Base-by-base conservation (phyloP, 1,140 invertebrate genomes). In the Acyrthosiphon pisum region DNA sequence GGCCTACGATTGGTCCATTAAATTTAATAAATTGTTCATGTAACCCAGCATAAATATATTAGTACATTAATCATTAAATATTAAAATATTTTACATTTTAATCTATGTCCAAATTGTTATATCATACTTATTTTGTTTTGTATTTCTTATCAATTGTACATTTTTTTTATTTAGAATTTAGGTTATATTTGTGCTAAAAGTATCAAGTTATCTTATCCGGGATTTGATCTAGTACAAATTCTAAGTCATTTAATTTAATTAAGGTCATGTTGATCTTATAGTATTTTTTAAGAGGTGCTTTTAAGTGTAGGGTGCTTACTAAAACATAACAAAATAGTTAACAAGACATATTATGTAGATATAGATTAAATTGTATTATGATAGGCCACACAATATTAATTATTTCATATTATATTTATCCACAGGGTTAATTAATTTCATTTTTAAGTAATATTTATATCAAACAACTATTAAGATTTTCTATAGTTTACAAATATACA, bases 201-300 rank as follows among this genome's bases (percentile, higher is more conserved):
- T 50, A 88, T 50, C 46, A 48, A 48, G 30, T 87, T 48, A 46
- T 87, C 18, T 87, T 9, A 87, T 46, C 18, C 48, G 46, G 18
- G n/a, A 46, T 87, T 87, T 87, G 46, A 46, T 87, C 50, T 50
- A 48, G 14, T 35, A 22, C 23, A 56, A 37, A 89, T 86, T 46
- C 26, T 88, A 88, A 88, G n/a, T 87, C 44, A 87, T 89, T 89
- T 0, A 56, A 53, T 26, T 87, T n/a, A 30, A 87, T 11, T 53
- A 53, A 53, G 6, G 11, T 46, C 4, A 20, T 89, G 7, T 44
- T 60, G 44, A 44, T 41, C 50, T 7, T 41, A 60, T 60, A 90
- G 53, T 60, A 60, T 89, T 37, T 37, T 60, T 90, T 90, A 90
- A 90, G 60, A 60, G 89, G 89, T 90, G 89, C 89, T 90, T 90